These are phyloP conservation scores for Bryconaethiops microstoma DNA, from an alignment of 2,797 vertebrate species.

Conservation along the genomic window DNA sequence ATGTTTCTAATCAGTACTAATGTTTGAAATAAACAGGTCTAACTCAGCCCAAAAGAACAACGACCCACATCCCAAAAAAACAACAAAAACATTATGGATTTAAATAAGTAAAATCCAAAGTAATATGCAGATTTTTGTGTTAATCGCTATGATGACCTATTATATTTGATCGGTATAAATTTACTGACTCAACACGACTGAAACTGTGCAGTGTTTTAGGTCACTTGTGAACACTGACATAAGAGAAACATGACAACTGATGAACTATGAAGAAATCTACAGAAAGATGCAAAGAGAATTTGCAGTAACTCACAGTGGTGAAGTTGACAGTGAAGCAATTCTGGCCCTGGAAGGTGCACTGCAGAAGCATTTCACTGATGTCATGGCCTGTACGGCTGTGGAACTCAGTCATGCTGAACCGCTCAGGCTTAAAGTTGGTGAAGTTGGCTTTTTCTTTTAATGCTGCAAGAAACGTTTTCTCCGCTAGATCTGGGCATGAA, in stretches of 20 bases:
- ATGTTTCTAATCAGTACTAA: no score
- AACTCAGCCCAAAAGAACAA: no score
- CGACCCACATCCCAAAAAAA: no score
- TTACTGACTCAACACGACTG: neutral
- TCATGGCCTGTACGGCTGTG: slow-evolving; percentile 89
- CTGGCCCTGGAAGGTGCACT: slow-evolving; percentile 86
- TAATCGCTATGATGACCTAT: no score
- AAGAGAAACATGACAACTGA: neutral
- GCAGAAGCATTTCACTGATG: slow-evolving; percentile 87
- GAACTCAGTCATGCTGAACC: slow-evolving; percentile 92
- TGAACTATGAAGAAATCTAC: neutral
- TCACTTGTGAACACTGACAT: no score
- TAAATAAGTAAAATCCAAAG: no score
- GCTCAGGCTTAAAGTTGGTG: slow-evolving; percentile 85
- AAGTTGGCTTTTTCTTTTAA: slow-evolving; percentile 89
- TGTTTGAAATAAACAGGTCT: no score
- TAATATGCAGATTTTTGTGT: no score
- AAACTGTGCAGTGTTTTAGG: neutral
- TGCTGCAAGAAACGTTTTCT: slow-evolving; percentile 82
- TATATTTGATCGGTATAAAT: no score
- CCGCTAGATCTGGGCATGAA: slow-evolving; percentile 82
- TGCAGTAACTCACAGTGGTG: slow-evolving; percentile 81
- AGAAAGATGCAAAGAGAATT: neutral
- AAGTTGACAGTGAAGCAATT: slow-evolving; percentile 83
- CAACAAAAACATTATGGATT: no score